Percentiles rank a stretch among this genome's conserved stretches.
phyloP scores from a whole-genome alignment of 37 sponge, comb jelly and placozoan species.

The Tethya wilhelma region DNA sequence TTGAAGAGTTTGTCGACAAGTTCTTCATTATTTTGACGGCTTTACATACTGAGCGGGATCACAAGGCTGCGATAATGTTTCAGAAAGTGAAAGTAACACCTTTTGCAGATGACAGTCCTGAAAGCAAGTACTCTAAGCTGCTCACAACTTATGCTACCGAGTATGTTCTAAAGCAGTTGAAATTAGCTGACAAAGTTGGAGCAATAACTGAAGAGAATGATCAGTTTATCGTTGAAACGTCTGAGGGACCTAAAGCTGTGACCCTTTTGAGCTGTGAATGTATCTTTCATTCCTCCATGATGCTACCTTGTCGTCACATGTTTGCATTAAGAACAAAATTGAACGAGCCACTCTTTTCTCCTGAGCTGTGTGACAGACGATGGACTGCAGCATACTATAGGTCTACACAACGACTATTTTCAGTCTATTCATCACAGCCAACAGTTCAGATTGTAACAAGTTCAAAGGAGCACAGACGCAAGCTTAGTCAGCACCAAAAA shows the following conservation, averaged over 20 bases:
- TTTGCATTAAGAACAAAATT: constrained; percentile 33
- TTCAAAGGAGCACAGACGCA: too few species aligned
- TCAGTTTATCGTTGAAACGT: constrained; percentile 8
- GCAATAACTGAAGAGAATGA: constrained; percentile 12
- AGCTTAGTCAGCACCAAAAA: too few species aligned
- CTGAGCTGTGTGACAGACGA: constrained; percentile 32
- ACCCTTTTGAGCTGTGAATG: constrained; percentile 33
- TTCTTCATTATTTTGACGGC: constrained; percentile 18
- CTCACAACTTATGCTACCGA: constrained; percentile 44
- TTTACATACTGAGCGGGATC: constrained; percentile 42
- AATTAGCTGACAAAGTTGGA: background rate
- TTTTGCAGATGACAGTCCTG: constrained; percentile 12
- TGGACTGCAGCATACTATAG: constrained; percentile 36
- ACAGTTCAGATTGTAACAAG: too few species aligned
- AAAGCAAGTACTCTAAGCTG: constrained; percentile 24
- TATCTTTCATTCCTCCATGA: constrained; percentile 40
- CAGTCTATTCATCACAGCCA: too few species aligned
- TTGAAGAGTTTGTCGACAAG: constrained; percentile 32
- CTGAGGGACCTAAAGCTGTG: constrained; percentile 33
- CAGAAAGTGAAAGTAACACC: constrained; percentile 1
- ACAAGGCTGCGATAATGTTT: constrained; percentile 26
- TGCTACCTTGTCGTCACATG: constrained; percentile 65
- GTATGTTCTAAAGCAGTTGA: constrained; percentile 31
- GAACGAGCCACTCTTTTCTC: background rate
- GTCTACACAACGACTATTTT: constrained; percentile 33